Percentiles rank a stretch among this genome's conserved stretches.
Conservation (phyloP, 2,888 invertebrate species). For the Gastracanthus pulcherrimus region DNA sequence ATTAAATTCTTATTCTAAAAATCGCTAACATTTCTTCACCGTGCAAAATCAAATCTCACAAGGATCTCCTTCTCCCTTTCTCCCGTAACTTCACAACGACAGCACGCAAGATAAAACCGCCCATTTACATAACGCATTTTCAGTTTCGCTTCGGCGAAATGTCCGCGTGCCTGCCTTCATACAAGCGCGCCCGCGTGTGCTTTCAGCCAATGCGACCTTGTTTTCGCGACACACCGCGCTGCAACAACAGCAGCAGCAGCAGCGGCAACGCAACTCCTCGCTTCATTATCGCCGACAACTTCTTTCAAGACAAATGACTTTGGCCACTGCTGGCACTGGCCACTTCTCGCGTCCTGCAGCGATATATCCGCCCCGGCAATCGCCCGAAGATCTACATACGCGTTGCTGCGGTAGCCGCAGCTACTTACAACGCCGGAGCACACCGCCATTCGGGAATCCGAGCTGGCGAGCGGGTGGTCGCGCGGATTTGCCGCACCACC, state of each 20-base stretch:
- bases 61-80: no score
- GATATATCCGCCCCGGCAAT: slow-evolving; percentile 29
- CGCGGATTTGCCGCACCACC: neutral
- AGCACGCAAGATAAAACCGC: neutral
- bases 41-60: neutral
- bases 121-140: neutral
- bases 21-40: no score
- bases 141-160: neutral
- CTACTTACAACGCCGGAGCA: slow-evolving; percentile 10
- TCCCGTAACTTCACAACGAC: no score
- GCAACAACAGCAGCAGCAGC: neutral
- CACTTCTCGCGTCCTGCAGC: neutral
- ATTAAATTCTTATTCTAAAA: no score
- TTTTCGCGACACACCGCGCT: no score
- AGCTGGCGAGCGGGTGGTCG: slow-evolving; percentile 50
- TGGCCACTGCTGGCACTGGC: neutral
- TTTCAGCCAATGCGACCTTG: slow-evolving; percentile 17
- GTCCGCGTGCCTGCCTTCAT: neutral
- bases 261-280: no score
- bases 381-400: slow-evolving; percentile 42
- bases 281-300: slow-evolving; percentile 43
- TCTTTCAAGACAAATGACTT: slow-evolving; percentile 56
- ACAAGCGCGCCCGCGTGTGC: neutral
- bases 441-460: neutral
- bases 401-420: slow-evolving; percentile 10